Evolutionary conservation across 1,140 invertebrate species (phyloP).

Genomic region (Drosophila oshimai): DNA sequence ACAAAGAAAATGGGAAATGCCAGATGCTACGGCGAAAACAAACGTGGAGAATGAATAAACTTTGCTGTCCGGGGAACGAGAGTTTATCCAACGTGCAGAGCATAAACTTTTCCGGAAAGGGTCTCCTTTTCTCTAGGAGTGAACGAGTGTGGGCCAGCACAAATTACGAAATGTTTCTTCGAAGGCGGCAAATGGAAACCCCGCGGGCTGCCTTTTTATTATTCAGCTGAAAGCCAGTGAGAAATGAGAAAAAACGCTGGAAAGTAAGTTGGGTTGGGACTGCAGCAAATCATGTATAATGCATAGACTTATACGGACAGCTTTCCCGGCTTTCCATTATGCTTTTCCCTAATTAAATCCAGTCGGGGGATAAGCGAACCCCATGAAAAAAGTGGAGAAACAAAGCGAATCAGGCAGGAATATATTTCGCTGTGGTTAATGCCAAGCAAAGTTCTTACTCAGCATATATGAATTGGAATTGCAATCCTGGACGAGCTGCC

Average conservation of each 20-base stretch:
- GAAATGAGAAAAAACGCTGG: constrained; percentile 5
- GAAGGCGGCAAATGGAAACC: constrained; percentile 26
- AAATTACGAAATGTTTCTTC: constrained; percentile 28
- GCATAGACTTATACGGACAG: constrained; percentile 31
- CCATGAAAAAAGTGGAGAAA: constrained; percentile 3
- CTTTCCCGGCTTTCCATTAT: constrained; percentile 21
- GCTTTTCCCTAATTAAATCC: constrained; percentile 43
- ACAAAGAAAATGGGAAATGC: constrained; percentile 17
- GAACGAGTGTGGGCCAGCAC: constrained; percentile 10
- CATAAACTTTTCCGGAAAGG: constrained; percentile 51
- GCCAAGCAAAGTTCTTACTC: constrained; percentile 28
- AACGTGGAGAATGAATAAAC: constrained; percentile 20
- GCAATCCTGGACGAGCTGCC: constrained; percentile 18
- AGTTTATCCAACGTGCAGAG: constrained; percentile 52
- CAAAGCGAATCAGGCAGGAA: constrained; percentile 24
- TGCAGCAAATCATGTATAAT: constrained; percentile 38
- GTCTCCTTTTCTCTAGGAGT: constrained; percentile 4
- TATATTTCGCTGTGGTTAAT: constrained; percentile 20
- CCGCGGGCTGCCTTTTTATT: constrained; percentile 37
- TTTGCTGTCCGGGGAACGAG: constrained; percentile 16
- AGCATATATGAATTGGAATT: constrained; percentile 51
- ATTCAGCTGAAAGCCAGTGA: constrained; percentile 12
- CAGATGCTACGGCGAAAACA: constrained; percentile 5
- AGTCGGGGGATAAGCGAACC: constrained; percentile 18
- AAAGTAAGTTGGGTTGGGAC: constrained; percentile 21